A percentile compares a stretch with the other conserved stretches of the same genome.
These are phyloP conservation scores for Morone chrysops DNA, from an alignment of 2,113 vertebrate genomes.

Conservation along the genomic window DNA sequence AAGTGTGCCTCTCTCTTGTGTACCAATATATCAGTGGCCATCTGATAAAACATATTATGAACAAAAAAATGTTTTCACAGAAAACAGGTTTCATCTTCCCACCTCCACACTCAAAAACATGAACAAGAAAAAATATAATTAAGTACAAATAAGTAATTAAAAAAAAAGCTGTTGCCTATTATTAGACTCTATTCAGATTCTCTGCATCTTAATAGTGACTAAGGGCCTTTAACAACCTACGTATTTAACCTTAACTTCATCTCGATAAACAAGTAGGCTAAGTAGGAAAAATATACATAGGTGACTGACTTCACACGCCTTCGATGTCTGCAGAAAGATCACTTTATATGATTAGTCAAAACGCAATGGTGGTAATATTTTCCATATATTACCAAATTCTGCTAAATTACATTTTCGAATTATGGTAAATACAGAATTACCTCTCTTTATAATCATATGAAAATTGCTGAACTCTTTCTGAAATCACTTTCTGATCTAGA, in stretches of 20 bases:
- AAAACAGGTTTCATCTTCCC: conserved; percentile 1
- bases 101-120: background rate
- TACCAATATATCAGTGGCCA: background rate
- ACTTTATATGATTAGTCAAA: background rate
- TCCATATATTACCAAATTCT: background rate
- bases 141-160: background rate
- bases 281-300: background rate
- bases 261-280: background rate
- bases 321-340: background rate
- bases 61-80: background rate
- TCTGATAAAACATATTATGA: background rate
- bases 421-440: background rate
- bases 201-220: background rate
- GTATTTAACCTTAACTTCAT: conserved; percentile 1
- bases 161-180: background rate
- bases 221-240: background rate
- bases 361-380: background rate
- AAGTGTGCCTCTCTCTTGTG: background rate
- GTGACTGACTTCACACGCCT: background rate
- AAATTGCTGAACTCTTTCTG: background rate
- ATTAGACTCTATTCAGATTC: background rate
- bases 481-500: background rate
- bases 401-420: background rate
- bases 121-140: background rate
- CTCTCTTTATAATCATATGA: background rate